Conservation (phyloP, 2,888 invertebrate species). For the Drosophila rubida region DNA sequence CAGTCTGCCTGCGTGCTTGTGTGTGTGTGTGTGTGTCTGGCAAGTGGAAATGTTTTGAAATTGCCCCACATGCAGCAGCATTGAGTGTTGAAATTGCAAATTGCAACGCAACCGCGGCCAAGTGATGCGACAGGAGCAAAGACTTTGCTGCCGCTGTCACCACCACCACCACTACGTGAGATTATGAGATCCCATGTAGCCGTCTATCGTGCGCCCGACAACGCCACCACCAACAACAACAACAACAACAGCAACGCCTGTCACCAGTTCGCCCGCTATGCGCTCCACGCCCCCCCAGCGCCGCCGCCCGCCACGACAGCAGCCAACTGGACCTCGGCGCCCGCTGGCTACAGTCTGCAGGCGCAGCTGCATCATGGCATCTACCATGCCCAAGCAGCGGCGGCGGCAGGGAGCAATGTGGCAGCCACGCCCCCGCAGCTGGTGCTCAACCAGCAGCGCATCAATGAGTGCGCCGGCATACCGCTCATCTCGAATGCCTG, state of each 20-base stretch:
- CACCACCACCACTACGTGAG: constrained; percentile 55
- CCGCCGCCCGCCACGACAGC: constrained; percentile 34
- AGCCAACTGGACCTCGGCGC: constrained; percentile 30
- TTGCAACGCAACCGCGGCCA: constrained; percentile 58
- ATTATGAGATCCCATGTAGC: constrained; percentile 82
- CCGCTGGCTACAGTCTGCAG: constrained; percentile 52
- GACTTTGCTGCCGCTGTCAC: constrained; percentile 19
- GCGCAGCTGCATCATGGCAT: constrained; percentile 57
- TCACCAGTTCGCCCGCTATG: constrained; percentile 61
- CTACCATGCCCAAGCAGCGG: constrained; percentile 29
- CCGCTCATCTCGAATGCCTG: constrained; percentile 92
- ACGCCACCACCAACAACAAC: constrained; percentile 31
- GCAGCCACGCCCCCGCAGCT: constrained; percentile 17
- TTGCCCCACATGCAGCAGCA: constrained; percentile 47
- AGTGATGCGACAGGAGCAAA: constrained; percentile 63
- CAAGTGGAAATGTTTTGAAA: constrained; percentile 58
- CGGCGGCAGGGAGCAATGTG: constrained; percentile 20
- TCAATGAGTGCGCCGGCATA: constrained; percentile 91
- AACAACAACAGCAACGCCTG: constrained; percentile 33
- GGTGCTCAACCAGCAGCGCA: constrained; percentile 80
- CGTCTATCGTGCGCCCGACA: constrained; percentile 76
- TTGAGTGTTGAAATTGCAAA: constrained; percentile 53
- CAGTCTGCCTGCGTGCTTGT: not conserved
- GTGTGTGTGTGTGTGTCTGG: constrained; percentile 17
- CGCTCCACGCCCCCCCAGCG: constrained; percentile 35